Evolutionary conservation across 2,113 vertebrate genomes (phyloP).

Genomic region (Phalacrocorax aristotelis): DNA sequence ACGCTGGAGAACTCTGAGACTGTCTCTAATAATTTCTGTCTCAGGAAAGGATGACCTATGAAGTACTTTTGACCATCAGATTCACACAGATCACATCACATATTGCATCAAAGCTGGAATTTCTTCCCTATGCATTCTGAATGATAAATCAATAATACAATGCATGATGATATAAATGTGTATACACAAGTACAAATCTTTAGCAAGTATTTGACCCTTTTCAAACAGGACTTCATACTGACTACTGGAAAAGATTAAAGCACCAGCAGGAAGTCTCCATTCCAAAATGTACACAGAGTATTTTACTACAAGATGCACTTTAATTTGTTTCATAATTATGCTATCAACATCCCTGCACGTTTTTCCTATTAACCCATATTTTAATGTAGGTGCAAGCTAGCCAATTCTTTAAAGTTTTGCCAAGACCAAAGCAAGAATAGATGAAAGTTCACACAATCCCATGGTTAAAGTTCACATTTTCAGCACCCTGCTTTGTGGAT

Average conservation of each 20-base stretch:
- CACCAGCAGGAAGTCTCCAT: neutral
- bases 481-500: constrained; percentile 33
- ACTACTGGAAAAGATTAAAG: neutral
- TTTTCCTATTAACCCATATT: constrained; percentile 38
- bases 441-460: constrained; percentile 27
- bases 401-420: constrained; percentile 41
- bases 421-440: constrained; percentile 5
- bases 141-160: neutral
- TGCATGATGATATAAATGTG: neutral
- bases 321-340: neutral
- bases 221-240: neutral
- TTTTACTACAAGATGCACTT: neutral
- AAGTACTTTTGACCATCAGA: neutral
- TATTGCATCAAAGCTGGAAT: neutral
- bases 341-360: neutral
- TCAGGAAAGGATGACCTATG: neutral
- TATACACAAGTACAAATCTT: neutral
- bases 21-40: neutral
- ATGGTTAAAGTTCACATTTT: neutral
- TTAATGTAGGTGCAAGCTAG: neutral
- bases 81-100: neutral
- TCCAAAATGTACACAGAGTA: neutral
- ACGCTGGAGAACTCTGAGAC: neutral
- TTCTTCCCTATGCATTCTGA: neutral
- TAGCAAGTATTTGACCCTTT: neutral